A percentile compares a stretch with the other conserved stretches of the same genome.
Evolutionary conservation across 2,888 invertebrate species (phyloP).

Genomic region (Troglohyphantes excavatus): DNA sequence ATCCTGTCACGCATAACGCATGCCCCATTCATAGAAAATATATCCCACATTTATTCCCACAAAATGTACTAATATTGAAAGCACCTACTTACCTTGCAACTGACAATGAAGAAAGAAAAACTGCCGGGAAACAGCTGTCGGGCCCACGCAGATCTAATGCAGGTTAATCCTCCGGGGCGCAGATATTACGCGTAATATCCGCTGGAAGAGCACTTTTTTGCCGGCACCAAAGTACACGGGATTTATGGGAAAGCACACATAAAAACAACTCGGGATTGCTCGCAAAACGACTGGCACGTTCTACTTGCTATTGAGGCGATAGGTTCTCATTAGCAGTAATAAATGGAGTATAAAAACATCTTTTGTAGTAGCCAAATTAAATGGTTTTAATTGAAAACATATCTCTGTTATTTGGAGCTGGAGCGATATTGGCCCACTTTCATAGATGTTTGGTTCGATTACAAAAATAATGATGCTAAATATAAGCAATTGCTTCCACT

Average conservation of each 20-base stretch:
- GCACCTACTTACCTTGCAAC: constrained; percentile 55
- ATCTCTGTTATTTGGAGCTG: neutral
- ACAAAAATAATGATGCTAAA: neutral
- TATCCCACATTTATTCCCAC: neutral
- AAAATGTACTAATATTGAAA: constrained; percentile 43
- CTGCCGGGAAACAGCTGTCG: constrained; percentile 31
- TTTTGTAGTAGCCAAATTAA: neutral
- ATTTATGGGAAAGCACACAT: constrained; percentile 65
- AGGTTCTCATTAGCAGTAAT: constrained; percentile 35
- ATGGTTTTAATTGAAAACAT: too few species aligned
- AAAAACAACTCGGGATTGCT: constrained; percentile 36
- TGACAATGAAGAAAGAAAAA: constrained; percentile 39
- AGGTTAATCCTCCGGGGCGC: constrained; percentile 65
- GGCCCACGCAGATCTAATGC: constrained; percentile 55
- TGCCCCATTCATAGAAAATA: neutral
- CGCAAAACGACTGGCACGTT: constrained; percentile 25
- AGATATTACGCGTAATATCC: constrained; percentile 77
- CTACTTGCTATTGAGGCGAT: constrained; percentile 52
- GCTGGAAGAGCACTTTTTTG: constrained; percentile 69
- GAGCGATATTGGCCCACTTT: neutral
- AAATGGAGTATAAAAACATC: constrained; percentile 14
- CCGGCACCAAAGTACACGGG: constrained; percentile 53
- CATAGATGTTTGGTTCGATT: neutral
- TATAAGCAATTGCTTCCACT: neutral
- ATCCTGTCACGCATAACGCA: neutral